Evolutionary conservation across 2,888 invertebrate species (phyloP).

Genomic region (Drosophila picticornis): DNA sequence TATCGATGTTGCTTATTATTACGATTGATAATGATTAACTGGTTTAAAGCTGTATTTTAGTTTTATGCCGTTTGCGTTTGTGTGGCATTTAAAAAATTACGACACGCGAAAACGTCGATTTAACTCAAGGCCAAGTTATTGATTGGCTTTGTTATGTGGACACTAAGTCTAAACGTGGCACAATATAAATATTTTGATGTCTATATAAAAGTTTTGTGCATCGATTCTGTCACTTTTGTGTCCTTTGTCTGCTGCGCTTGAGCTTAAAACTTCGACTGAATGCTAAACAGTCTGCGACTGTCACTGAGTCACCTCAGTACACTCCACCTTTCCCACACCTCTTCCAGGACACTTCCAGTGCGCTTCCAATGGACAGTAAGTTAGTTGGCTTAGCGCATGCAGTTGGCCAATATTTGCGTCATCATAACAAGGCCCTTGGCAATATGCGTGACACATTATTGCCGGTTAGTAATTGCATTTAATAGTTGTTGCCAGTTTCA

Average conservation of each 20-base stretch:
- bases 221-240: constrained; percentile 16
- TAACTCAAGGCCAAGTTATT: background rate
- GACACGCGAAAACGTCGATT: constrained; percentile 6
- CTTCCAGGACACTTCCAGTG: constrained; percentile 61
- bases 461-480: constrained; percentile 9
- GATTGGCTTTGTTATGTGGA: background rate
- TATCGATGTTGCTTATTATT: constrained; percentile 11
- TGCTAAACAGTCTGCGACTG: constrained; percentile 13
- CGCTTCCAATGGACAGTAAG: constrained; percentile 43
- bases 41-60: constrained; percentile 15
- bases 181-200: background rate
- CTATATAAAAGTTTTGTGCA: constrained; percentile 11
- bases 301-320: constrained; percentile 46
- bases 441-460: constrained; percentile 17
- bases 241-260: constrained; percentile 34
- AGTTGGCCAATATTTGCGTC: constrained; percentile 41
- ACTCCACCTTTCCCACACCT: background rate
- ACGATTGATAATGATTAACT: background rate
- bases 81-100: constrained; percentile 64
- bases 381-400: constrained; percentile 18
- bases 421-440: constrained; percentile 12
- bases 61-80: constrained; percentile 73
- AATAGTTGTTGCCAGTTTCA: background rate
- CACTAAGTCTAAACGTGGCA: constrained; percentile 9
- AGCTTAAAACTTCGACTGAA: constrained; percentile 59